These are phyloP conservation scores for Salvator merianae DNA, from an alignment of 2,113 vertebrate genomes.

Conservation along the genomic window DNA sequence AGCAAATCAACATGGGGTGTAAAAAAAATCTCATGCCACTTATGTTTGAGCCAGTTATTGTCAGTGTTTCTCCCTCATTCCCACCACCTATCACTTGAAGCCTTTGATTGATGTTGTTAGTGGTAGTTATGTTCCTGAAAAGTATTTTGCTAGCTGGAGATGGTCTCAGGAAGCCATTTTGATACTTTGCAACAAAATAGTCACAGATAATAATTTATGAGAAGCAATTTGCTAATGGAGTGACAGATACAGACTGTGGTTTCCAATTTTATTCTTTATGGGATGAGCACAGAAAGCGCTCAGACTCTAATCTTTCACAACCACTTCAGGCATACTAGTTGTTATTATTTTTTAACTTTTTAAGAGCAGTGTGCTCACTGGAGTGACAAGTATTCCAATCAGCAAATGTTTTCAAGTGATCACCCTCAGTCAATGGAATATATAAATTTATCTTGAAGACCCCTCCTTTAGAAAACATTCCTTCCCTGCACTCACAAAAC, in stretches of 20 bases:
- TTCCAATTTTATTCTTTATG: slow-evolving; percentile 37
- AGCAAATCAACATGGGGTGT: no score
- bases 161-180: slow-evolving; percentile 27
- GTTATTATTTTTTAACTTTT: neutral
- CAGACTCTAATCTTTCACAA: slow-evolving; percentile 30
- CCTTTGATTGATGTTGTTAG: neutral
- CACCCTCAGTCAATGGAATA: neutral
- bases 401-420: slow-evolving; percentile 5
- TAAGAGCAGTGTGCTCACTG: neutral
- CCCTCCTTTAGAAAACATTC: neutral
- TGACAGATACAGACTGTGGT: slow-evolving; percentile 19
- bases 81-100: neutral
- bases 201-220: slow-evolving; percentile 44
- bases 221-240: slow-evolving; percentile 20
- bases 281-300: slow-evolving; percentile 26
- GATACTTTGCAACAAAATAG: slow-evolving; percentile 46
- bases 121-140: neutral
- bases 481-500: neutral
- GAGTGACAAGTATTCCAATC: neutral
- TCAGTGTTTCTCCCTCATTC: neutral
- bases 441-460: neutral
- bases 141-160: slow-evolving; percentile 28
- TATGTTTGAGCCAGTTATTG: neutral
- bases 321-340: slow-evolving; percentile 30
- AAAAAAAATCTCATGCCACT: neutral